Conservation (phyloP, 2,888 invertebrate species). For the Amblyjoppa proteus region DNA sequence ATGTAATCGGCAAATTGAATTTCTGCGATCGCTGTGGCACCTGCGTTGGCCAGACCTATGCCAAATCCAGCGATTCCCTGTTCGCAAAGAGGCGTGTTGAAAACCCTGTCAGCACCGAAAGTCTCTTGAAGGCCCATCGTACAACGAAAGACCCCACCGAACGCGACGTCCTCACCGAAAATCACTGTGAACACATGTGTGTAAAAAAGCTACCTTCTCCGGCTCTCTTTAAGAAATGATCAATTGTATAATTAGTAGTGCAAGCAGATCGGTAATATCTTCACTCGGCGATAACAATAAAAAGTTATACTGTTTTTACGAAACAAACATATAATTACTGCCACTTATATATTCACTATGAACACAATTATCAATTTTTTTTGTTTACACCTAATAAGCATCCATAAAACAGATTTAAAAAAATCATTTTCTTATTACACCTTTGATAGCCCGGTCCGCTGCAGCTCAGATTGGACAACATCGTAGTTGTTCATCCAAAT, state of each 20-base stretch:
- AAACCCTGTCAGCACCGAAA: slow-evolving; percentile 96
- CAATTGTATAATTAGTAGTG: not conserved
- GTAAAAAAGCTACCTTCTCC: not conserved
- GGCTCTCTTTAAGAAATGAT: not conserved
- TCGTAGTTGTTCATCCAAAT: too few relatives aligned
- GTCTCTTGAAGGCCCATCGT: slow-evolving; percentile 96
- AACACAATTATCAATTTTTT: too few relatives aligned
- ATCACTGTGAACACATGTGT: slow-evolving; percentile 86
- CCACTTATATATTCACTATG: too few relatives aligned
- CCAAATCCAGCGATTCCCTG: slow-evolving; percentile 99
- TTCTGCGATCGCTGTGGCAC: slow-evolving; percentile 98
- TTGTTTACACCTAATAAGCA: too few relatives aligned
- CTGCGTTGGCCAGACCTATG: slow-evolving; percentile 96
- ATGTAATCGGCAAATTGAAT: slow-evolving; percentile 99
- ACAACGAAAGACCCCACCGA: slow-evolving; percentile 99
- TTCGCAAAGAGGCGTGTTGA: slow-evolving; percentile 98
- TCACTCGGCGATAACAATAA: too few relatives aligned
- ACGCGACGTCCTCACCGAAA: slow-evolving; percentile 99
- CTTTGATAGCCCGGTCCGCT: too few relatives aligned
- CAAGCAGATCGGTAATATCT: too few relatives aligned
- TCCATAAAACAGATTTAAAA: too few relatives aligned
- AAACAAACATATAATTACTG: too few relatives aligned
- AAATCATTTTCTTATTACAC: too few relatives aligned
- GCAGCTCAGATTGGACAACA: too few relatives aligned
- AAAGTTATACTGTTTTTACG: too few relatives aligned